Evolutionary conservation across 2,888 invertebrate genomes (phyloP), one percentile per base, ranked within the genome.

Genomic region (Chloroclysta siterata): DNA sequence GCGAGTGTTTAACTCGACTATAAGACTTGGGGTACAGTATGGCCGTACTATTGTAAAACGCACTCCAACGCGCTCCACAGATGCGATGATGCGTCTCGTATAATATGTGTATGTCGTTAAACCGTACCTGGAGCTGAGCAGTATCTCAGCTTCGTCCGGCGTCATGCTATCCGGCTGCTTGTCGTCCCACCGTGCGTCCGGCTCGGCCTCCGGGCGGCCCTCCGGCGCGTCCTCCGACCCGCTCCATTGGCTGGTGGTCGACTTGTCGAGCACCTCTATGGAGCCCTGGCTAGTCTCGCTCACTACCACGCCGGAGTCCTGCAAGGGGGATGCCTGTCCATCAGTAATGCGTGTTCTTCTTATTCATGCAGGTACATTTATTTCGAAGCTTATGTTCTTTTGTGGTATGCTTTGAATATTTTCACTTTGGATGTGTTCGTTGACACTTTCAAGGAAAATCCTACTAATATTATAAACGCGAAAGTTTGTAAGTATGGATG

Each of bases 131-230:
- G 96, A 95, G 88, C 97, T 97, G 78, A 98, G 94, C 81, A 98
- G 93, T 90, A 96, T 95, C 86, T 97, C 97, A 13, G 97, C 97
- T 88, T 98, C 98, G 80, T 97, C 97, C 58, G 97, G 96, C 72
- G 97, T 97, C 97, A 82, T 95, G 83, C 85, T 94, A 89, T 84
- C 94, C 72, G 85, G 93, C 81, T 92, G 92, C 74, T 90, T 90
- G 77, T 75, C 75, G 77, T 81, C 85, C 60, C 63, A 71, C 66
- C 68, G 76, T 72, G 65, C 79, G 62, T 67, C 78, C 65, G 75
- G 73, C 70, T 33, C 36, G 76, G 80, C 87, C 11, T 65, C 65
- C 78, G 66, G 82, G 79, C 75, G 65, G 50, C 65, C 50, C 36
- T 85, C 88, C 63, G 94, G 94, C 62, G 94, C 94, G 76, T 93